Evolutionary conservation across 2,888 invertebrate genomes (phyloP).

Genomic region (Trypoxylon attenuatum): DNA sequence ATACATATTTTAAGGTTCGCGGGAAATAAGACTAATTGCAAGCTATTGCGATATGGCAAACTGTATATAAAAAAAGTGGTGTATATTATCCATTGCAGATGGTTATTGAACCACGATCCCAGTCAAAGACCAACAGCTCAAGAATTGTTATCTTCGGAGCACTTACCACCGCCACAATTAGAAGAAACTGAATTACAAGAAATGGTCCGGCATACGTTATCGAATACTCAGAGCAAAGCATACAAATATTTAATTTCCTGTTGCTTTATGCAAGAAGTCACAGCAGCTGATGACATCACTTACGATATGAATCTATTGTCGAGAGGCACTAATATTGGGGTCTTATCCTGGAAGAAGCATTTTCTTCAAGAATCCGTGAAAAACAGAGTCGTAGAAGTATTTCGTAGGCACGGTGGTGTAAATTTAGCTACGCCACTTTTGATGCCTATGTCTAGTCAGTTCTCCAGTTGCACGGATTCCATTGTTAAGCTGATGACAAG

Average conservation of each 20-base stretch:
- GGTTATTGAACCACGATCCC: slow-evolving; percentile 91
- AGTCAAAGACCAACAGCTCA: slow-evolving; percentile 88
- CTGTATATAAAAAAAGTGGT: neutral
- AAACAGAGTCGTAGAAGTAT: slow-evolving; percentile 77
- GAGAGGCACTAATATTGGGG: slow-evolving; percentile 57
- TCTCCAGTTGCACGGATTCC: slow-evolving; percentile 78
- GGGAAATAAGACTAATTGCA: slow-evolving; percentile 55
- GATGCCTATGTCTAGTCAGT: slow-evolving; percentile 82
- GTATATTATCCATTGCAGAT: slow-evolving; percentile 69
- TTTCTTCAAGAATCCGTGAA: slow-evolving; percentile 65
- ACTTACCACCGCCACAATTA: slow-evolving; percentile 89
- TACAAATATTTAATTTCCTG: slow-evolving; percentile 83
- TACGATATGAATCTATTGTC: slow-evolving; percentile 82
- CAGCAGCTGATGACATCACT: slow-evolving; percentile 85
- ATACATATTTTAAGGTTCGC: slow-evolving; percentile 81
- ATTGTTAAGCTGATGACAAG: slow-evolving; percentile 90
- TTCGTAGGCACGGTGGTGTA: slow-evolving; percentile 87
- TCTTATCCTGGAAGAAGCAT: slow-evolving; percentile 48
- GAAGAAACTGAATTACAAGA: slow-evolving; percentile 91
- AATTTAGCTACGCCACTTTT: slow-evolving; percentile 87
- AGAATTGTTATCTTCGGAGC: slow-evolving; percentile 87
- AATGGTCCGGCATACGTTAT: slow-evolving; percentile 86
- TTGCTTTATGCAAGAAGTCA: slow-evolving; percentile 78
- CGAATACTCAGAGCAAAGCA: slow-evolving; percentile 86
- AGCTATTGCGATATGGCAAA: neutral